Percentiles rank a stretch among this genome's conserved stretches.
Conservation (phyloP, 2,888 invertebrate species). For the Ophion ellenae region DNA sequence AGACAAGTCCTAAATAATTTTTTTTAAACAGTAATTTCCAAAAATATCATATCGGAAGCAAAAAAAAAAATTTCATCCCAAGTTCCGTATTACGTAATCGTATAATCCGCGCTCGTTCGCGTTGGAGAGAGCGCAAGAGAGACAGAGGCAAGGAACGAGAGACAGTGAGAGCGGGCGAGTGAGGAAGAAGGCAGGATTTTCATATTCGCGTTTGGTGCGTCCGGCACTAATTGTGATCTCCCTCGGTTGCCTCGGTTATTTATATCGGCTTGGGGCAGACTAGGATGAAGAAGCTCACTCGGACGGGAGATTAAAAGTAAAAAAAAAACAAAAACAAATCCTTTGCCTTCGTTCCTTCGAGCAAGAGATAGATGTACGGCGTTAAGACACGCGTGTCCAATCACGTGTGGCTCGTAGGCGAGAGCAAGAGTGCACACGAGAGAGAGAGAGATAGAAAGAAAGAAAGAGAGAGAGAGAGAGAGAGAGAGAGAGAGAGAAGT, state of each 20-base stretch:
- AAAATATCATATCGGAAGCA: no score
- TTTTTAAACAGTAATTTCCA: no score
- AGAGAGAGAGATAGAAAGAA: conserved; percentile 14
- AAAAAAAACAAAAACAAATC: background rate
- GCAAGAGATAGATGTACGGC: conserved; percentile 37
- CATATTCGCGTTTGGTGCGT: background rate
- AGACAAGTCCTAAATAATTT: no score
- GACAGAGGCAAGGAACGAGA: background rate
- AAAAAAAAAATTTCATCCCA: no score
- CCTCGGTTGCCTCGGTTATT: conserved; percentile 26
- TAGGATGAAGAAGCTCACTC: conserved; percentile 30
- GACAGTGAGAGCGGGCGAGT: background rate
- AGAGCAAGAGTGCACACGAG: background rate
- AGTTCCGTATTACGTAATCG: no score
- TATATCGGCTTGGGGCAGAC: conserved; percentile 4
- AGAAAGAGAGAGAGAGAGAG: conserved; percentile 15
- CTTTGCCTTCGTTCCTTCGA: conserved; percentile 17
- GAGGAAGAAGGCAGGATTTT: background rate
- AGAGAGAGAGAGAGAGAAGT: conserved; percentile 11
- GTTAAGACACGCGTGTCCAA: conserved; percentile 68
- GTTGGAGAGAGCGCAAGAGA: background rate
- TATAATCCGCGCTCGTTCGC: background rate
- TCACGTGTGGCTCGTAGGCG: conserved; percentile 71
- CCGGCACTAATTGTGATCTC: conserved; percentile 16
- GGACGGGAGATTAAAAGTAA: background rate